A percentile compares a stretch with the other conserved stretches of the same genome.
Conservation (phyloP, 2,113 vertebrate species). For the Gobius niger region DNA sequence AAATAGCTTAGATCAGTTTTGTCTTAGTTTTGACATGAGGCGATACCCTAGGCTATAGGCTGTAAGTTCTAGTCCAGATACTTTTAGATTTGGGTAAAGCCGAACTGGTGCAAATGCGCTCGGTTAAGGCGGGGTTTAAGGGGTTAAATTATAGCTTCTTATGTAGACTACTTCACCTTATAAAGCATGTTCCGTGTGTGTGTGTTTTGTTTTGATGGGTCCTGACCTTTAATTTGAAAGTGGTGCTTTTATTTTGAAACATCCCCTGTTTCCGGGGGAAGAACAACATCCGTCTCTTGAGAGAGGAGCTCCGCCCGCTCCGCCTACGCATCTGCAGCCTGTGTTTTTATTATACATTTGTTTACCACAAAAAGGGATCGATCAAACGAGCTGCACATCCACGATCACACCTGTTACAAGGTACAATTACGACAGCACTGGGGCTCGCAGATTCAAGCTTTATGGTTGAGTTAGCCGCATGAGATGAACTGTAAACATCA, state of each 20-base stretch:
- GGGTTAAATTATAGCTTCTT: too few species aligned
- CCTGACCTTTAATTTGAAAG: background rate
- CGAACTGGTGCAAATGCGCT: too few species aligned
- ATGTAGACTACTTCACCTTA: too few species aligned
- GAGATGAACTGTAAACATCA: background rate
- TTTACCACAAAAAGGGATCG: background rate
- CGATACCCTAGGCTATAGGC: too few species aligned
- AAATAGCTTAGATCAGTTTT: too few species aligned
- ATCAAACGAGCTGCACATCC: background rate
- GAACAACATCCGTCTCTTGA: background rate
- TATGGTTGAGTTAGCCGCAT: background rate
- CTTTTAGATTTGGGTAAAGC: too few species aligned
- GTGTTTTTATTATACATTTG: background rate
- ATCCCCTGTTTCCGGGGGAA: conserved; percentile 13
- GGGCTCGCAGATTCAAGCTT: background rate
- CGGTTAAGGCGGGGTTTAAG: too few species aligned
- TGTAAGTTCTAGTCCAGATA: too few species aligned
- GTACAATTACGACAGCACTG: background rate
- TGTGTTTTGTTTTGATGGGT: background rate
- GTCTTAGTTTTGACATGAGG: too few species aligned
- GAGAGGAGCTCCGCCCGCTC: background rate
- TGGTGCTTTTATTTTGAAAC: conserved; percentile 46
- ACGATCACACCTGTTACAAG: conserved; percentile 9
- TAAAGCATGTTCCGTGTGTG: too few species aligned
- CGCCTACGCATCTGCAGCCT: background rate